Conservation (phyloP, 2,797 vertebrate species). For the Takifugu ocellatus region DNA sequence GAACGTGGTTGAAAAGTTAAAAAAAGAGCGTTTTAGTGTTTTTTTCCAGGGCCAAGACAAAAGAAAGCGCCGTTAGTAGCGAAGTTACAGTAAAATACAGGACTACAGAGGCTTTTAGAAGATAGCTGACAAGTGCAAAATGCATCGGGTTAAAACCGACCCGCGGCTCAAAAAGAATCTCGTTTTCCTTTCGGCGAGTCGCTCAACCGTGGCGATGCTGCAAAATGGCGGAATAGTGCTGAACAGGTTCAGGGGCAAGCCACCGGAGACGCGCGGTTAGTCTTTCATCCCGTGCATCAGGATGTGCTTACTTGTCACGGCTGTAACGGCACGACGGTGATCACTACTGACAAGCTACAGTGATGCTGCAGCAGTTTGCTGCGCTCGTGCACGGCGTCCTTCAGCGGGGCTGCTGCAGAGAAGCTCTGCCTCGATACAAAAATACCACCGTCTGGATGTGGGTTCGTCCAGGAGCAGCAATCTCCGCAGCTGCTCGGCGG, state of each 20-base stretch:
- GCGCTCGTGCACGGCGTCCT: conserved; percentile 52
- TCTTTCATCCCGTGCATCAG: conserved; percentile 57
- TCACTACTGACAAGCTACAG: conserved; percentile 68
- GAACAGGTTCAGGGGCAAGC: conserved; percentile 42
- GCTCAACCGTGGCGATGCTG: conserved; percentile 13
- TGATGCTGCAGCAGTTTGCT: conserved; percentile 59
- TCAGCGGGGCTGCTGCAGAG: conserved; percentile 31
- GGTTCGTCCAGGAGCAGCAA: conserved; percentile 48
- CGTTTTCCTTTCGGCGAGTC: conserved; percentile 18
- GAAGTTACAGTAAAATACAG: conserved; percentile 19
- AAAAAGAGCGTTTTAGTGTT: conserved; percentile 8
- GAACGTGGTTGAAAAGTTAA: conserved; percentile 28
- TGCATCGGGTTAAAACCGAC: conserved; percentile 2
- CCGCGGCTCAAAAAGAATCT: conserved; percentile 6
- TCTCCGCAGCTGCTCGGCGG: conserved; percentile 47
- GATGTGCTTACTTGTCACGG: conserved; percentile 62
- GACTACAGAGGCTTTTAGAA: conserved; percentile 13
- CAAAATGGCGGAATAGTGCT: conserved; percentile 42
- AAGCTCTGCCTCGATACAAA: conserved; percentile 27
- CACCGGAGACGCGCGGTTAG: conserved; percentile 53
- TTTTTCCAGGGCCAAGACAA: conserved; percentile 26
- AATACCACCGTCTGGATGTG: conserved; percentile 37
- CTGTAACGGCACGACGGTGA: conserved; percentile 55
- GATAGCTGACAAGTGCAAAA: conserved; percentile 17
- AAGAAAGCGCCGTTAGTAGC: conserved; percentile 7